phyloP scores from a whole-genome alignment of 2,797 vertebrate species.

The Anolis apletophallus region DNA sequence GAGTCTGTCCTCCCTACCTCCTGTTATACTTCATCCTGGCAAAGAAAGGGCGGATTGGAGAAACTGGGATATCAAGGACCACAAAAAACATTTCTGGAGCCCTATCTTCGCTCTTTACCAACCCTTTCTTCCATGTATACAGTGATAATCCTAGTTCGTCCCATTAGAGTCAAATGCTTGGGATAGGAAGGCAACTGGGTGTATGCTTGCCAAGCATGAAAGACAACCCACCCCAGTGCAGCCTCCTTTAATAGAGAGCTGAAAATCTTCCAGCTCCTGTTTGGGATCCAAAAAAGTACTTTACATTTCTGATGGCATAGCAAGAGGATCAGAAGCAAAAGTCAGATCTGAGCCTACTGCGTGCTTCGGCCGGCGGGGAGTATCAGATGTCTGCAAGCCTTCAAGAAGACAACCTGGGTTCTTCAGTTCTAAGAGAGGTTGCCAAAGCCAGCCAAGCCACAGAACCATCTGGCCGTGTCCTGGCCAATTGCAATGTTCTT shows the following conservation, averaged over 20 bases:
- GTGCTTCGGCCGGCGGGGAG: not conserved
- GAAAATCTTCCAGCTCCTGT: slow-evolving; percentile 9
- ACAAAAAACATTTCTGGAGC: not conserved
- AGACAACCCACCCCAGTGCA: not conserved
- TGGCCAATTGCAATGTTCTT: not conserved
- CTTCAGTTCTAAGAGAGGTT: not conserved
- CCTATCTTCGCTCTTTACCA: not conserved
- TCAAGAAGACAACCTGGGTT: not conserved
- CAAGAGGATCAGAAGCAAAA: not conserved
- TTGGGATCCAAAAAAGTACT: slow-evolving; percentile 17
- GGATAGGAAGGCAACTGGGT: not conserved
- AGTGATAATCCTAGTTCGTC: slow-evolving; percentile 42
- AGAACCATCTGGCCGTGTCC: not conserved
- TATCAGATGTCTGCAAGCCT: not conserved
- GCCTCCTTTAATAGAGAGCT: not conserved
- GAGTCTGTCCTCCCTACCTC: too few relatives aligned
- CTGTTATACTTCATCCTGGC: not conserved
- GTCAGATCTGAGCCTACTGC: not conserved
- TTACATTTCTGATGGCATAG: slow-evolving; percentile 6
- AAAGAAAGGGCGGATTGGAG: not conserved
- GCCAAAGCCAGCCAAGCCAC: not conserved
- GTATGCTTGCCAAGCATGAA: not conserved
- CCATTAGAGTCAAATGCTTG: slow-evolving; percentile 14
- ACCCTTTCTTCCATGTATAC: too few relatives aligned
- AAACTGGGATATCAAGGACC: too few relatives aligned